Evolutionary conservation across 1,140 invertebrate genomes (phyloP), one percentile per base, ranked within the genome.

Genomic region (Eurosta solidaginis): DNA sequence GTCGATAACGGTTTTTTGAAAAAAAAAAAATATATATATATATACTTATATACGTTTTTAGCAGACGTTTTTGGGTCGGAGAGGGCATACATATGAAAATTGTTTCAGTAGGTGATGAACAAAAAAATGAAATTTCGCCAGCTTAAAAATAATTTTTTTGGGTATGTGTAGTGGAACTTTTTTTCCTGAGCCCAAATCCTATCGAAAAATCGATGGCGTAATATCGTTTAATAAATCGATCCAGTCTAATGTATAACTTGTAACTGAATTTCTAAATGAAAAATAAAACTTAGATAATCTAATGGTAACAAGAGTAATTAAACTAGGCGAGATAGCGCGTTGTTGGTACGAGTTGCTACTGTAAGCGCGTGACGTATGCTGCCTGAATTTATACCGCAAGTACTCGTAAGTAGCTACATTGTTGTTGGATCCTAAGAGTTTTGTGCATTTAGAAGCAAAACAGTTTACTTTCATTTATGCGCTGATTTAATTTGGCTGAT

Each of bases 401-500:
- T n/a, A n/a, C n/a, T n/a, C n/a, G n/a, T n/a, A n/a, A n/a, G n/a
- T 22, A 68, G 54, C 36, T 2, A 52, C 47, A 47, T 77, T 47
- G 77, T 42, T 49, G 74, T 76, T 42, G 33, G 14, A 3, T 14
- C 25, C 0, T 49, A 3, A 1, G 10, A 27, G 14, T 59, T 12
- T 36, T 3, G 44, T 44, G 10, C 44, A 40, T 40, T 10, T 17
- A 75, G 17, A 7, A 47, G 14, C n/a, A 10, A 50, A 29, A 14
- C 25, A 36, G 36, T 33, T 27, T 74, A 45, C 12, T 54, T 25
- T 27, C 17, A 20, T 22, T 77, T 2, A 40, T 50, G 47, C 33
- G 45, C 33, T 45, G 76, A 76, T 76, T 76, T 40, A 45, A 49
- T 54, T 44, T 52, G 17, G 3, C 20, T 81, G 78, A 83, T 84